Percentiles rank a stretch among this genome's conserved stretches.
Evolutionary conservation across 1,140 invertebrate genomes (phyloP).

Genomic region (Scylla paramamosain): DNA sequence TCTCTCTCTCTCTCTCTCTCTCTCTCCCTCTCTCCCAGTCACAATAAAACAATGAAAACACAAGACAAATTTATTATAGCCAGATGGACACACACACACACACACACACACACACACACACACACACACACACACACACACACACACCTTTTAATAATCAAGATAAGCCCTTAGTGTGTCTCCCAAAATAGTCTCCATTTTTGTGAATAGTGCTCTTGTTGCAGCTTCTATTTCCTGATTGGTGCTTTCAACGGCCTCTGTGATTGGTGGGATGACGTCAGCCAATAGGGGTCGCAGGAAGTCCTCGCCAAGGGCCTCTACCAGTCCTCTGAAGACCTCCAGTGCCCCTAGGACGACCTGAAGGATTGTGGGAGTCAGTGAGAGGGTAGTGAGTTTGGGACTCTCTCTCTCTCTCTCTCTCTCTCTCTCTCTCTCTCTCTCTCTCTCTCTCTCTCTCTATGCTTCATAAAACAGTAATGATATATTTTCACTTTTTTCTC

Average conservation of each 20-base stretch:
- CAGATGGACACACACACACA: too few species aligned
- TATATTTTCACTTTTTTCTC: too few species aligned
- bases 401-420: neutral
- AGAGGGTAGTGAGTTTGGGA: too few species aligned
- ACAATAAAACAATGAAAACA: too few species aligned
- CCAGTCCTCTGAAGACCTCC: conserved; percentile 63
- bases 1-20: too few species aligned
- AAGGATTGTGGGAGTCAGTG: neutral
- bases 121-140: too few species aligned
- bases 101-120: too few species aligned
- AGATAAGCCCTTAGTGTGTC: conserved; percentile 72
- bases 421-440: too few species aligned
- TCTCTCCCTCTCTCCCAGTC: too few species aligned
- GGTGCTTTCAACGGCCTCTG: conserved; percentile 72
- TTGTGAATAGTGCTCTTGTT: conserved; percentile 60
- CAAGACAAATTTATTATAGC: too few species aligned
- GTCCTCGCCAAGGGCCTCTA: conserved; percentile 71
- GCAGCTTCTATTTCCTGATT: conserved; percentile 61
- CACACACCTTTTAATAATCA: neutral
- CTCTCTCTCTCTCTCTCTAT: too few species aligned
- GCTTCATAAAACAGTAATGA: too few species aligned
- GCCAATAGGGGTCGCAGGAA: conserved; percentile 75
- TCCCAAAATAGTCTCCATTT: conserved; percentile 76
- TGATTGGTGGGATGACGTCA: conserved; percentile 74
- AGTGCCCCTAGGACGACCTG: conserved; percentile 70